Conservation (phyloP, 2,888 invertebrate species). For the Nebria brevicollis region DNA sequence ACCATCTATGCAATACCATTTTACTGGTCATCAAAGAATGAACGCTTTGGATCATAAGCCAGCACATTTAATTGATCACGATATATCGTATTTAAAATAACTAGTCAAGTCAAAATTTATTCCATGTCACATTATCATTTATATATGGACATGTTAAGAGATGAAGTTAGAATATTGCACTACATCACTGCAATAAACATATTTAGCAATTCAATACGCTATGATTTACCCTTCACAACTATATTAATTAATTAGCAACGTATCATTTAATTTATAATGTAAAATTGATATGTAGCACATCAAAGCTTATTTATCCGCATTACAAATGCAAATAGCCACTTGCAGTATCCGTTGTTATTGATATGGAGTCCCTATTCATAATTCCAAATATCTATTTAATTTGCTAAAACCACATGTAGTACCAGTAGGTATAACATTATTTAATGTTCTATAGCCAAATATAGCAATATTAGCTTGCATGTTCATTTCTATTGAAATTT, state of each 20-base stretch:
- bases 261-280: background rate
- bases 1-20: background rate
- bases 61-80: too few relatives aligned
- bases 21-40: background rate
- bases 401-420: background rate
- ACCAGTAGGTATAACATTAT: too few relatives aligned
- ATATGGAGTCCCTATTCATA: background rate
- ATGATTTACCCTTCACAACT: background rate
- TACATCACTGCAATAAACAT: background rate
- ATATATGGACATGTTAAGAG: too few relatives aligned
- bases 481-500: too few relatives aligned
- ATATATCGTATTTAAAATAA: too few relatives aligned
- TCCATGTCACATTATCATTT: too few relatives aligned
- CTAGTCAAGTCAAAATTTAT: too few relatives aligned
- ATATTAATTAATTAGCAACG: background rate
- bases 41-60: too few relatives aligned
- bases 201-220: background rate
- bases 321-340: background rate
- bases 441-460: too few relatives aligned
- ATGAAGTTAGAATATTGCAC: too few relatives aligned
- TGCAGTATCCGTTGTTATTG: background rate
- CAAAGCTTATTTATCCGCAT: background rate
- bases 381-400: background rate
- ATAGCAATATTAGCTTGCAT: too few relatives aligned
- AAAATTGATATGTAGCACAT: background rate